Evolutionary conservation across 37 sponge, comb jelly and placozoan genomes (phyloP), one percentile per base, ranked within the genome.

Genomic region (Amphimedon queenslandica): DNA sequence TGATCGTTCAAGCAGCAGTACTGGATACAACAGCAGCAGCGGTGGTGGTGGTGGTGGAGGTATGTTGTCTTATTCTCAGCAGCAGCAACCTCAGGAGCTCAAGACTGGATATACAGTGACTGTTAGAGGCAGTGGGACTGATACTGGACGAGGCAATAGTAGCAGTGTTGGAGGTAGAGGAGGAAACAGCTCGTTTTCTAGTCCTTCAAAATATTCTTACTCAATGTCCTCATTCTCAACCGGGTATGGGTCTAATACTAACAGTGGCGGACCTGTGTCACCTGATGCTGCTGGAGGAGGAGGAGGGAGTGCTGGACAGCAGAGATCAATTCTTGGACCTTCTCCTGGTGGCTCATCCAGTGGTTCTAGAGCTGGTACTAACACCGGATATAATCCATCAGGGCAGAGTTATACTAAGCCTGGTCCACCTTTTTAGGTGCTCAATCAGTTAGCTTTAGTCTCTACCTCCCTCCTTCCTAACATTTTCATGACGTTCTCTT

Each of bases 171-270:
- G 51, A 47, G 51, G 8, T 47, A 47, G 51, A 18, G 13, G 13
- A 47, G n/a, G n/a, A n/a, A n/a, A n/a, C n/a, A n/a, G n/a, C n/a
- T n/a, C n/a, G n/a, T n/a, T n/a, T n/a, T n/a, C n/a, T 60, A 6
- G 24, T 60, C 28, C 61, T 60, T 25, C 61, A 6, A n/a, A 25
- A 11, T 60, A 11, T n/a, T n/a, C 61, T 60, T n/a, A 11, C 21
- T n/a, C 61, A 11, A 60, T n/a, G 27, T 60, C 61, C 61, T 60
- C 61, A n/a, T 60, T 25, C 61, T n/a, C 61, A 25, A 60, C 61
- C 21, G 61, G 61, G 23, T 60, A 60, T 60, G 61, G 61, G 28
- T 11, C 61, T 60, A 5, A 13, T 47, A 8, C 53, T 47, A 8
- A 8, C 13, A 47, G 53, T 47, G 13, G 13, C 53, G 13, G 13